Base-by-base conservation (phyloP, 2,888 invertebrate species). In the Epinotia bilunana region DNA sequence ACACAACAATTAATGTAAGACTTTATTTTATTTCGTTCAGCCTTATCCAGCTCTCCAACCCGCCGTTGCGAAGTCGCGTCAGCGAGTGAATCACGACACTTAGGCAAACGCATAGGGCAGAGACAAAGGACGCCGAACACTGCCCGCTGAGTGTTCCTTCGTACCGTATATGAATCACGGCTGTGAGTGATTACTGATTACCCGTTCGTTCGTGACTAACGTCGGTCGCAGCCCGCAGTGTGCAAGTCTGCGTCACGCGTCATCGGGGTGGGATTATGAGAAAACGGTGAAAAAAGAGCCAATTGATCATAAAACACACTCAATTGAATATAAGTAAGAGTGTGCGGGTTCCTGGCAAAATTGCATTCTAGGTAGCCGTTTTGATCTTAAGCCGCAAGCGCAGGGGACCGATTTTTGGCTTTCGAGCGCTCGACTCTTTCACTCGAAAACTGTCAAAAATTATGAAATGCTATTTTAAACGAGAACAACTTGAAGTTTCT, bases 31-130 rank as follows among this genome's bases (percentile, higher is more conserved):
- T 53, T n/a, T n/a, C 7, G 0, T 23, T 1, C 3, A n/a, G 65
- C 18, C 65, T 33, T 16, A 33, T 65, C 53, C 53, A 65, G 65
- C 18, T 53, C 12, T 28, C 33, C 3, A n/a, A 53, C 12, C 6
- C 62, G 46, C 5, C 28, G 53, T 33, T 33, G 53, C 33, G 16
- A 13, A 64, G 18, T 33, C n/a, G n/a, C 11, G 28, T 65, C 65
- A n/a, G 23, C 12, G 16, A 64, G 13, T 65, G 65, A 65, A 53
- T 65, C 65, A 55, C 53, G 49, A 13, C 46, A 46, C 63, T 18
- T 46, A 43, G 16, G 49, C 16, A 49, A 13, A 16, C 63, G 46
- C 53, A 53, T 49, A 65, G 28, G 53, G 53, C 65, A 65, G n/a
- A 65, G 28, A 53, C n/a, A 53, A 28, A 53, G 11, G 53, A n/a